Evolutionary conservation across 2,888 invertebrate species (phyloP).

Genomic region (Lissocephala sabroskyi): DNA sequence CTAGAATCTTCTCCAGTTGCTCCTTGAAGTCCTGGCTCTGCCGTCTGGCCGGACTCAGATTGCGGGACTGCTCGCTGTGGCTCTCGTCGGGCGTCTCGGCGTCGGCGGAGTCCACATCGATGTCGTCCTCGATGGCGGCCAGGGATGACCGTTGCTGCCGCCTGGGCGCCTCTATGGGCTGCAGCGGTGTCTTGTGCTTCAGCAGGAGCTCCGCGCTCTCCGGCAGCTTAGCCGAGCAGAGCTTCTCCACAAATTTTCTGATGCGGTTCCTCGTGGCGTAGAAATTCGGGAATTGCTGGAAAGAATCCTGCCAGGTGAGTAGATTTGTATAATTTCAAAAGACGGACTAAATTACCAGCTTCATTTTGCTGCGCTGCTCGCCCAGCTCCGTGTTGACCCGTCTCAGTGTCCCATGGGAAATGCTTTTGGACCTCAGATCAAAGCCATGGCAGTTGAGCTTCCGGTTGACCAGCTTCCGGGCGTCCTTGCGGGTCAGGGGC

Average conservation of each 20-base stretch:
- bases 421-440: constrained; percentile 35
- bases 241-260: constrained; percentile 60
- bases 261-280: constrained; percentile 63
- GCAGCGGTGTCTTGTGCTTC: constrained; percentile 39
- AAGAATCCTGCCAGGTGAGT: background rate
- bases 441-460: constrained; percentile 43
- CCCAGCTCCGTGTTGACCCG: constrained; percentile 34
- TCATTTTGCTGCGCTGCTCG: constrained; percentile 45
- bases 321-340: background rate
- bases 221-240: constrained; percentile 55
- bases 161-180: constrained; percentile 33
- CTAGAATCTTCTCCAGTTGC: constrained; percentile 54
- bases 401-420: constrained; percentile 37
- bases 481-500: constrained; percentile 45
- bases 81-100: constrained; percentile 11
- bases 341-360: constrained; percentile 36
- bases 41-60: background rate
- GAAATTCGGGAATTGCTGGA: constrained; percentile 56
- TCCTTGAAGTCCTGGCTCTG: constrained; percentile 43
- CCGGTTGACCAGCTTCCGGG: constrained; percentile 37
- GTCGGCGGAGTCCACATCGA: constrained; percentile 9
- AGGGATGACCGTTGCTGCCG: background rate
- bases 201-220: constrained; percentile 42
- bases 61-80: constrained; percentile 1
- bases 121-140: constrained; percentile 1